phyloP scores from a whole-genome alignment of 2,888 invertebrate genomes.

The Thumatha senex region DNA sequence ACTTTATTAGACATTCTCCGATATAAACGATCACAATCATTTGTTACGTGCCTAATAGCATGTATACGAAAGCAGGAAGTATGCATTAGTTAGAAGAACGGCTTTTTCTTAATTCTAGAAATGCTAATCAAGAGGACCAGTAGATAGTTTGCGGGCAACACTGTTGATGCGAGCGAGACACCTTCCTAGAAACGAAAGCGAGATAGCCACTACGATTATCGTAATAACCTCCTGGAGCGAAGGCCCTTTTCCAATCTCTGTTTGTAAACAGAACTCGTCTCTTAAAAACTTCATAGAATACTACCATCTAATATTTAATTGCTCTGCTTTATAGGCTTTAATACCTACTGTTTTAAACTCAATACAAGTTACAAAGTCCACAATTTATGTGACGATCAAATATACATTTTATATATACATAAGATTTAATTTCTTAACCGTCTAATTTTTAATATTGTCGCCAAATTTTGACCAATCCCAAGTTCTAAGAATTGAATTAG shows the following conservation, averaged over 20 bases:
- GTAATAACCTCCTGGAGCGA: slow-evolving; percentile 77
- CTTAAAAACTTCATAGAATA: slow-evolving; percentile 37
- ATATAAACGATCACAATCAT: neutral
- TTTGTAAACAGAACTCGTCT: slow-evolving; percentile 52
- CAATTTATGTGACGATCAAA: no score
- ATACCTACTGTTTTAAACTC: slow-evolving; percentile 3
- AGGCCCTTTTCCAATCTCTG: slow-evolving; percentile 64
- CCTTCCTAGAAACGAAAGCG: slow-evolving; percentile 79
- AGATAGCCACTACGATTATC: slow-evolving; percentile 73
- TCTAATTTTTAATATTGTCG: no score
- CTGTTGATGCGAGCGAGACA: slow-evolving; percentile 53
- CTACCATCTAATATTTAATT: slow-evolving; percentile 19
- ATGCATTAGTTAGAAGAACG: no score
- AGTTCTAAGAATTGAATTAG: neutral
- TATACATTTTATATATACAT: no score
- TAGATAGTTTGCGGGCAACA: slow-evolving; percentile 74
- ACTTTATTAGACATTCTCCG: no score
- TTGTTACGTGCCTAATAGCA: neutral
- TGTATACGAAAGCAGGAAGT: neutral
- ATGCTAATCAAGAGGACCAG: slow-evolving; percentile 73
- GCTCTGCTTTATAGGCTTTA: slow-evolving; percentile 4
- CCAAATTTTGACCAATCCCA: neutral
- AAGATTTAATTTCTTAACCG: no score
- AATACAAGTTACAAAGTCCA: slow-evolving; percentile 1
- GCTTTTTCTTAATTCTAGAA: slow-evolving; percentile 70